These are phyloP conservation scores for Balearica regulorum DNA, from an alignment of 2,797 vertebrate species.

Conservation along the genomic window DNA sequence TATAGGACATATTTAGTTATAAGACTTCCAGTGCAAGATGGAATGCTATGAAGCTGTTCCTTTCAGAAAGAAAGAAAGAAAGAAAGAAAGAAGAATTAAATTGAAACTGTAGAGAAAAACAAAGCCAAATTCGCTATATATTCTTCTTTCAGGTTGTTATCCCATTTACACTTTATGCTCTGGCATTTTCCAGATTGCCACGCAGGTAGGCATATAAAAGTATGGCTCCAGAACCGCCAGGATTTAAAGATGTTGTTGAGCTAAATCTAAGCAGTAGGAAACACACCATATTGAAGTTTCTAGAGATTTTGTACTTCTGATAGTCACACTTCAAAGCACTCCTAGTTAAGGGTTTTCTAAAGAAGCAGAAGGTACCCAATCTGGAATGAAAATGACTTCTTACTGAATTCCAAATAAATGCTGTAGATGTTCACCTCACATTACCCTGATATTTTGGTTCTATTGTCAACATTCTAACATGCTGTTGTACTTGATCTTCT, in stretches of 20 bases:
- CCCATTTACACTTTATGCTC: background rate
- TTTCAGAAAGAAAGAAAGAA: background rate
- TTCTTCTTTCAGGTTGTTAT: background rate
- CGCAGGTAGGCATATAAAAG: background rate
- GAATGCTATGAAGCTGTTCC: background rate
- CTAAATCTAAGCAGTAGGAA: constrained; percentile 19
- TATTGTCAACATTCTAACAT: background rate
- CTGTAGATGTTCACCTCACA: background rate
- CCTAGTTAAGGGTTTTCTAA: constrained; percentile 17
- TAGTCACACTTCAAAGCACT: constrained; percentile 11
- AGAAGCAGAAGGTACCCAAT: constrained; percentile 37
- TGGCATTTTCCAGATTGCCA: background rate
- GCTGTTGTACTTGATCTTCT: constrained; percentile 17
- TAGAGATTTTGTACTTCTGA: constrained; percentile 24
- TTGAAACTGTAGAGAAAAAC: background rate
- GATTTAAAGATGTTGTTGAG: background rate
- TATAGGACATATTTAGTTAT: background rate
- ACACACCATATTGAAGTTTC: constrained; percentile 29
- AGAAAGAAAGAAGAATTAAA: background rate
- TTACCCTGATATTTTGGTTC: constrained; percentile 20
- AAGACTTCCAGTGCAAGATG: background rate
- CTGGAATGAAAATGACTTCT: constrained; percentile 27
- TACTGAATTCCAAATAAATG: constrained; percentile 18
- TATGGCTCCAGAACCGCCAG: background rate
- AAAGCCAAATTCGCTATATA: background rate